phyloP scores from a whole-genome alignment of 2,888 invertebrate genomes.

The Macaria liturata region DNA sequence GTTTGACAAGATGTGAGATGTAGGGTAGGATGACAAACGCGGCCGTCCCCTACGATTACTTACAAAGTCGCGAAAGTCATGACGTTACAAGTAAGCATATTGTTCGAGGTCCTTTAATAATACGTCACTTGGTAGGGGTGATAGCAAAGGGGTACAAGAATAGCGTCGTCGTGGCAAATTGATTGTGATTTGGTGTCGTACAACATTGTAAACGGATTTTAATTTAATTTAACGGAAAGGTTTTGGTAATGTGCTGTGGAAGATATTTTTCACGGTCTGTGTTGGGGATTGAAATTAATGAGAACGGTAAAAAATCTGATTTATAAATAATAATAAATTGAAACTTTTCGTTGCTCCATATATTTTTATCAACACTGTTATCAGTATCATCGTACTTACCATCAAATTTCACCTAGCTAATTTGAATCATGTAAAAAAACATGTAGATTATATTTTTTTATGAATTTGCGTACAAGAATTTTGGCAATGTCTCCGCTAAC shows the following conservation, averaged over 20 bases:
- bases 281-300: constrained; percentile 1
- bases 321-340: too few species aligned
- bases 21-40: constrained; percentile 73
- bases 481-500: too few species aligned
- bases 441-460: too few species aligned
- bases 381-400: too few species aligned
- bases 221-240: constrained; percentile 58
- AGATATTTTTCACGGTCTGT: constrained; percentile 21
- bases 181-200: constrained; percentile 68
- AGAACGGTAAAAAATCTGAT: too few species aligned
- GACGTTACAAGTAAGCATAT: constrained; percentile 76
- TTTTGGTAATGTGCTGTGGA: constrained; percentile 33
- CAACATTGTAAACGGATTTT: constrained; percentile 61
- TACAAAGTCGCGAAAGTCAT: constrained; percentile 71
- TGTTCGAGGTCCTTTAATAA: constrained; percentile 48
- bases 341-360: too few species aligned
- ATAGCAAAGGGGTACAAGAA: constrained; percentile 67
- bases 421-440: too few species aligned
- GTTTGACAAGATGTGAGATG: constrained; percentile 30
- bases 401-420: too few species aligned
- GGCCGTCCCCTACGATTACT: constrained; percentile 78
- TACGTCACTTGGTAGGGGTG: constrained; percentile 40
- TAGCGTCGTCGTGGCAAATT: constrained; percentile 71
- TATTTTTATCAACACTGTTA: too few species aligned
- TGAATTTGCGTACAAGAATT: too few species aligned